Conservation (phyloP, 1,140 invertebrate species). For the Drosophila teissieri region DNA sequence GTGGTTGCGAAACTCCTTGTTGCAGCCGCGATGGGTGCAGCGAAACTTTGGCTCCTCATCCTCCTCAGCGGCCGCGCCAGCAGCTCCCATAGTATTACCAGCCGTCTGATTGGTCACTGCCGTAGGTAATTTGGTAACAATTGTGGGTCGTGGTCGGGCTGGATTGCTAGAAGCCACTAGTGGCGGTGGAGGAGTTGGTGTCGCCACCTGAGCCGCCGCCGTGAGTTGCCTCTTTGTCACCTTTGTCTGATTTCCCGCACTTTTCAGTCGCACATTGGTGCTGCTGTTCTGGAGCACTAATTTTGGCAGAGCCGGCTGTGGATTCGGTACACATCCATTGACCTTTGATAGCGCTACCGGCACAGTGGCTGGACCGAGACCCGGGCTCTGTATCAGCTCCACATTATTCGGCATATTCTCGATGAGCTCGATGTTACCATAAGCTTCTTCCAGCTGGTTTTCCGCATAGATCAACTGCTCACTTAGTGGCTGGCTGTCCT, state of each 20-base stretch:
- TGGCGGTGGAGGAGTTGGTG: constrained; percentile 88
- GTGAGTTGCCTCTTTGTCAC: constrained; percentile 87
- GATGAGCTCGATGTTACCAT: constrained; percentile 68
- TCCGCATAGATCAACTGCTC: constrained; percentile 63
- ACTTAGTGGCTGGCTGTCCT: constrained; percentile 62
- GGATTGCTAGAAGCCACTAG: constrained; percentile 86
- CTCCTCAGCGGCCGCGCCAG: constrained; percentile 29
- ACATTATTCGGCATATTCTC: constrained; percentile 74
- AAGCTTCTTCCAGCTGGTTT: constrained; percentile 66
- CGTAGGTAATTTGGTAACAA: constrained; percentile 32
- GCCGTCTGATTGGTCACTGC: constrained; percentile 86
- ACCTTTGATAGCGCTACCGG: constrained; percentile 10
- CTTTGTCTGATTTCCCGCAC: constrained; percentile 32
- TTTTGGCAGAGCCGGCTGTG: constrained; percentile 46
- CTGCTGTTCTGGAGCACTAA: constrained; percentile 71
- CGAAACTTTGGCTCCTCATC: constrained; percentile 85
- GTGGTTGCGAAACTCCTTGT: constrained; percentile 99
- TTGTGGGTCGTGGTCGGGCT: constrained; percentile 19
- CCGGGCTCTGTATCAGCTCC: constrained; percentile 42
- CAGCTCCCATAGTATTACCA: not conserved
- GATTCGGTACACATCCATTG: constrained; percentile 9
- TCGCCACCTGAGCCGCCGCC: constrained; percentile 1
- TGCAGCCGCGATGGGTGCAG: constrained; percentile 97
- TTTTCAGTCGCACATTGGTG: constrained; percentile 75
- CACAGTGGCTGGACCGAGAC: constrained; percentile 3